Conservation (phyloP, 2,888 invertebrate species). For the Cryptophagus acutangulus region DNA sequence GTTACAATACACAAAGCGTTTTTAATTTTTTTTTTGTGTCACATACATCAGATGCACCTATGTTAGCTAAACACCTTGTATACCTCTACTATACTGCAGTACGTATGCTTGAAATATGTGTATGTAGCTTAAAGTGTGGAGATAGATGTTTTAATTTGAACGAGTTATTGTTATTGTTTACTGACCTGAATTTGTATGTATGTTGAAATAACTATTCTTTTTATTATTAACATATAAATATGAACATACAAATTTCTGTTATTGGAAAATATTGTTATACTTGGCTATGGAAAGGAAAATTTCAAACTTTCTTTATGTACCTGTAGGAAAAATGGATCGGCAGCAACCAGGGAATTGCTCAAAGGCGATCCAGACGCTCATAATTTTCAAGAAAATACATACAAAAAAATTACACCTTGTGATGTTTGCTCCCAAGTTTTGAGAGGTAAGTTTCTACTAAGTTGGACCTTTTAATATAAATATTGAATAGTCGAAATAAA, state of each 20-base stretch:
- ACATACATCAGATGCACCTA: slow-evolving; percentile 20
- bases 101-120: slow-evolving; percentile 29
- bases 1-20: too few species aligned
- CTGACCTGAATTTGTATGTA: slow-evolving; percentile 1
- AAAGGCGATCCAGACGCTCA: slow-evolving; percentile 69
- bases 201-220: slow-evolving; percentile 3
- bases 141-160: background rate
- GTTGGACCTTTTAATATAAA: too few species aligned
- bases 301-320: slow-evolving; percentile 21
- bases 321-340: slow-evolving; percentile 67
- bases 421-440: slow-evolving; percentile 90
- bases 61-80: slow-evolving; percentile 30
- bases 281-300: background rate
- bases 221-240: background rate
- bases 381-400: slow-evolving; percentile 89
- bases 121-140: background rate
- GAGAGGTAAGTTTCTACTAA: slow-evolving; percentile 79
- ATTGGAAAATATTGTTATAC: background rate
- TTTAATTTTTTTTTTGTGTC: too few species aligned
- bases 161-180: background rate
- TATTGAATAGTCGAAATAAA: too few species aligned
- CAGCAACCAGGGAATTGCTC: slow-evolving; percentile 55
- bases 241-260: background rate
- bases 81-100: slow-evolving; percentile 30
- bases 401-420: slow-evolving; percentile 92